phyloP scores from a whole-genome alignment of 2,888 invertebrate genomes.

The Resseliella maxima region DNA sequence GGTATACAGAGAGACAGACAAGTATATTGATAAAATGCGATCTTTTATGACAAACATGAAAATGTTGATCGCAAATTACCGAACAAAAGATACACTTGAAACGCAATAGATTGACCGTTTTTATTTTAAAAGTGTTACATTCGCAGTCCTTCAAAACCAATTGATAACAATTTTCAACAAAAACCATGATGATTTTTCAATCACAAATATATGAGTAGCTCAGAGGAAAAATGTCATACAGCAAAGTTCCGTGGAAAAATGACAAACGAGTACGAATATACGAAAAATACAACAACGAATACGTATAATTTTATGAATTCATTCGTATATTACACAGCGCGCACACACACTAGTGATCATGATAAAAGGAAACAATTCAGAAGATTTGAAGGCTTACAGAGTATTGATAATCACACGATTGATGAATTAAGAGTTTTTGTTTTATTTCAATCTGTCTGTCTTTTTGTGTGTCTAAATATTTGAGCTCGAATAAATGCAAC shows the following conservation, averaged over 20 bases:
- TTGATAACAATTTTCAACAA: background rate
- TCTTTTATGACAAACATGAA: background rate
- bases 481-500: background rate
- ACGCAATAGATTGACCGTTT: background rate
- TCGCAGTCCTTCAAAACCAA: background rate
- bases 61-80: background rate
- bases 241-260: too few species aligned
- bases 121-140: background rate
- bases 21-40: background rate
- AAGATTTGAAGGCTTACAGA: too few species aligned
- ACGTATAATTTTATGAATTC: too few species aligned
- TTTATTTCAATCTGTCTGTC: too few species aligned
- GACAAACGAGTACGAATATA: too few species aligned
- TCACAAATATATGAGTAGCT: background rate
- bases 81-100: slow-evolving; percentile 17
- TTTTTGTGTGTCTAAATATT: too few species aligned
- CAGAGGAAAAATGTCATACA: too few species aligned
- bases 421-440: background rate
- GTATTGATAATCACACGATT: too few species aligned
- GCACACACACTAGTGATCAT: too few species aligned
- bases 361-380: too few species aligned
- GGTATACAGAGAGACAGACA: background rate
- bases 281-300: too few species aligned
- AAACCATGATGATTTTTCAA: background rate
- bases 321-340: too few species aligned